phyloP scores from a whole-genome alignment of 2,888 invertebrate species.

The Oscheius sp. region DNA sequence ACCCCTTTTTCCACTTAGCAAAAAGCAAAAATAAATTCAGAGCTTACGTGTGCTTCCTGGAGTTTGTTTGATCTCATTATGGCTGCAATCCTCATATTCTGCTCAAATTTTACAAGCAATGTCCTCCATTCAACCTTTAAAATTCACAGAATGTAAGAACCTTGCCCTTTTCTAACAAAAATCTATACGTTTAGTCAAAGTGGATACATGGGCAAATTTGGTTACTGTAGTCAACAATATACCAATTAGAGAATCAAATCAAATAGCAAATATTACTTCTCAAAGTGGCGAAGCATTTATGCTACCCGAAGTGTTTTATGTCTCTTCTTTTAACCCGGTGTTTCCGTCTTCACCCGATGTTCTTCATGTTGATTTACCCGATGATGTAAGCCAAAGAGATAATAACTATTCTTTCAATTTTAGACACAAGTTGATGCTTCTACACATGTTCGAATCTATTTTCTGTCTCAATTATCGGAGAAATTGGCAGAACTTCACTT shows the following conservation, averaged over 20 bases:
- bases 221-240: slow-evolving; percentile 14
- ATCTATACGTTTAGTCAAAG: slow-evolving; percentile 5
- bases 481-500: slow-evolving; percentile 30
- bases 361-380: neutral
- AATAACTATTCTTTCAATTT: neutral
- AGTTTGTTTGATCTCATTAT: slow-evolving; percentile 26
- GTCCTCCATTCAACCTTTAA: slow-evolving; percentile 22
- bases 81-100: slow-evolving; percentile 24
- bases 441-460: slow-evolving; percentile 20
- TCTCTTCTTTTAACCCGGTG: slow-evolving; percentile 44
- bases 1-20: neutral
- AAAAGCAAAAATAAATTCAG: no score
- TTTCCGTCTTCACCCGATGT: slow-evolving; percentile 33
- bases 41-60: slow-evolving; percentile 44
- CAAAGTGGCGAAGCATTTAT: neutral
- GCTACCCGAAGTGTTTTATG: slow-evolving; percentile 37
- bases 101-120: slow-evolving; percentile 15
- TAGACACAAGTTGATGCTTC: neutral
- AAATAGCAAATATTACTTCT: neutral
- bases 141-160: slow-evolving; percentile 1
- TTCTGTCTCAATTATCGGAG: slow-evolving; percentile 15
- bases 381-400: neutral
- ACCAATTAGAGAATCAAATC: neutral
- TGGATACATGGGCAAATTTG: slow-evolving; percentile 25
- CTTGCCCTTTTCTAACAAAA: neutral